Evolutionary conservation across 1,140 invertebrate genomes (phyloP).

Genomic region (Tyrophagus putrescentiae): DNA sequence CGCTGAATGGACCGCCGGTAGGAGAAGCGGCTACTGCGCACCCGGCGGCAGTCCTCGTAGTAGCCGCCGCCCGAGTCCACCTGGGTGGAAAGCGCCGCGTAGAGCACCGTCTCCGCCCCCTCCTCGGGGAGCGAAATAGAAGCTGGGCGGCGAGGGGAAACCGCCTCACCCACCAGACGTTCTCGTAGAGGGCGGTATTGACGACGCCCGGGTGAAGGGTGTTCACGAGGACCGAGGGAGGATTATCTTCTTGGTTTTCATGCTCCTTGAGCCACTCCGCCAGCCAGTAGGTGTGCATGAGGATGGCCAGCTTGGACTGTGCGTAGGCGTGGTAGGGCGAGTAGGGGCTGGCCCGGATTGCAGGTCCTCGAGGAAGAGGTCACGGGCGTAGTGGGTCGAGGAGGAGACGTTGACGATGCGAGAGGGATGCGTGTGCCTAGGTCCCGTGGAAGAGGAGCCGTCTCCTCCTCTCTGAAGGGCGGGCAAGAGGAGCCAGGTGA

Average conservation of each 20-base stretch:
- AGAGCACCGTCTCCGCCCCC: slow-evolving; percentile 55
- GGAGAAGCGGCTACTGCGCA: slow-evolving; percentile 36
- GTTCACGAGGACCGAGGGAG: slow-evolving; percentile 33
- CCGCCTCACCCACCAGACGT: slow-evolving; percentile 28
- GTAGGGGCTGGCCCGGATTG: slow-evolving; percentile 31
- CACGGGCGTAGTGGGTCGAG: slow-evolving; percentile 50
- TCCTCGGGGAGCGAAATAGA: slow-evolving; percentile 30
- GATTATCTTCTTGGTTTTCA: neutral
- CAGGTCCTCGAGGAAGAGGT: slow-evolving; percentile 56
- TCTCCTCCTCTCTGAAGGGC: slow-evolving; percentile 37
- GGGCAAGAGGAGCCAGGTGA: slow-evolving; percentile 63
- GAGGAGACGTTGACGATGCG: slow-evolving; percentile 78
- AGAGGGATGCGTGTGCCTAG: too few species aligned
- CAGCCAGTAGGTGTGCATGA: slow-evolving; percentile 47
- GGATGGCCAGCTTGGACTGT: slow-evolving; percentile 72
- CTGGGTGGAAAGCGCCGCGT: slow-evolving; percentile 52
- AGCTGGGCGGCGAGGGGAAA: slow-evolving; percentile 17
- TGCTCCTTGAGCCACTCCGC: slow-evolving; percentile 39
- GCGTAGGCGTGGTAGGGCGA: slow-evolving; percentile 54
- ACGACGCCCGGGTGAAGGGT: slow-evolving; percentile 79
- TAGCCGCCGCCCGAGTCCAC: slow-evolving; percentile 48
- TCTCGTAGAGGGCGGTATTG: slow-evolving; percentile 60
- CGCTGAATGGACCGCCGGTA: neutral
- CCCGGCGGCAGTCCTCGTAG: slow-evolving; percentile 41
- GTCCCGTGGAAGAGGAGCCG: slow-evolving; percentile 38